Evolutionary conservation across 2,888 invertebrate genomes (phyloP), one percentile per base, ranked within the genome.

Genomic region (Scotopteryx bipunctaria): DNA sequence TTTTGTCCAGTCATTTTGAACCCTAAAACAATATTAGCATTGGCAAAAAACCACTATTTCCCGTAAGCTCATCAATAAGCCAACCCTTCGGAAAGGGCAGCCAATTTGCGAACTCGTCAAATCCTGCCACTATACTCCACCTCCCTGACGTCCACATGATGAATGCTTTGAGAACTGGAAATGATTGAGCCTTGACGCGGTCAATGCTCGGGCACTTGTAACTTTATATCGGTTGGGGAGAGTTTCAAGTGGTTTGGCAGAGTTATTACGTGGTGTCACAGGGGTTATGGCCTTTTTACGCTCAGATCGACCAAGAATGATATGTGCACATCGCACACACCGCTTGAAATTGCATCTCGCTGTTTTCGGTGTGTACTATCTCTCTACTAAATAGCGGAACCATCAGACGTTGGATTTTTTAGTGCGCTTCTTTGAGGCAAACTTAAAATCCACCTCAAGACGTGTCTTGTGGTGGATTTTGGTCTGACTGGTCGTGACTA

Each of bases 91-190:
- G 41, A 35, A 45, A 31, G 32, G 33, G 21, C 19, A 19, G 15
- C 42, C 44, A 55, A 46, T 55, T 57, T 52, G 51, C 31, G 38
- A 51, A 46, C 48, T 52, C 57, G 43, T 52, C 52, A 48, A 31
- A 8, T 36, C 27, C 36, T 31, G 47, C 19, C 42, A 48, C 23
- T 19, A 32, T 35, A 56, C 38, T 44, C 32, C 32, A 47, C 54
- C 45, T 44, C 46, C 49, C 15, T 21, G 40, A 27, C 29, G 41
- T 19, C 38, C 33, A 27, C n/a, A 49, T 57, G 59, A 59, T 59
- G 36, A 57, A 59, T 59, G 38, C 32, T 36, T 21, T 5, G 15
- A 40, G 8, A 37, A 15, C 15, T 41, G 32, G 31, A 49, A 46
- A 46, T 31, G 54, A 57, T 54, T 47, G 53, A 54, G 40, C 48